These are phyloP conservation scores for Atractosteus spatula DNA, from an alignment of 2,113 vertebrate species.

Conservation along the genomic window DNA sequence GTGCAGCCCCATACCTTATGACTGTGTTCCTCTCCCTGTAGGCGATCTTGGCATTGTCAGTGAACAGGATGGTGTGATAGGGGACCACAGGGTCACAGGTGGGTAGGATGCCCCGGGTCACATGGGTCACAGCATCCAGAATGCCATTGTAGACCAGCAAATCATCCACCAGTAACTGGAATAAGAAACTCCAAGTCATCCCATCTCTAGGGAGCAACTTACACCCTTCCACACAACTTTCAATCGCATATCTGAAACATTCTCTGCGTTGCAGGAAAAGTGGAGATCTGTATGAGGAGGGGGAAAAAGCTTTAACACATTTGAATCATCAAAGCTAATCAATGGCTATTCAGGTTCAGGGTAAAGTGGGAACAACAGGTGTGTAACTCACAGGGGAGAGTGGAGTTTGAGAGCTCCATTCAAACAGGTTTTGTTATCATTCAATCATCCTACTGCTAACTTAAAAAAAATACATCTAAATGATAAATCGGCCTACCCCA, in stretches of 20 bases:
- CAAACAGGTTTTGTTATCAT: too few species aligned
- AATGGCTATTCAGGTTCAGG: too few species aligned
- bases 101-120: slow-evolving; percentile 81
- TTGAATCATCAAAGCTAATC: too few species aligned
- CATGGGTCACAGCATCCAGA: slow-evolving; percentile 75
- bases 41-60: slow-evolving; percentile 68
- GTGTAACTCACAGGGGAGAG: slow-evolving; percentile 3
- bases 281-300: too few species aligned
- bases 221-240: too few species aligned
- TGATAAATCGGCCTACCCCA: slow-evolving; percentile 64
- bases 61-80: slow-evolving; percentile 91
- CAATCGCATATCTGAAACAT: too few species aligned
- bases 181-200: neutral
- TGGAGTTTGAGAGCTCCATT: too few species aligned
- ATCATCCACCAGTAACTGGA: slow-evolving; percentile 91
- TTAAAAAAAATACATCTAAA: too few species aligned
- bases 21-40: slow-evolving; percentile 74
- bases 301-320: too few species aligned
- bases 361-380: neutral
- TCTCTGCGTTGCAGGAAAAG: too few species aligned
- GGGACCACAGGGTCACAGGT: slow-evolving; percentile 81
- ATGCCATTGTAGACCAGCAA: slow-evolving; percentile 92
- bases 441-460: too few species aligned
- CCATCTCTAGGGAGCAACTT: too few species aligned
- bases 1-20: slow-evolving; percentile 70